Evolutionary conservation across 2,888 invertebrate species (phyloP), one percentile per base, ranked within the genome.

Genomic region (Drosophila suboccidentalis): DNA sequence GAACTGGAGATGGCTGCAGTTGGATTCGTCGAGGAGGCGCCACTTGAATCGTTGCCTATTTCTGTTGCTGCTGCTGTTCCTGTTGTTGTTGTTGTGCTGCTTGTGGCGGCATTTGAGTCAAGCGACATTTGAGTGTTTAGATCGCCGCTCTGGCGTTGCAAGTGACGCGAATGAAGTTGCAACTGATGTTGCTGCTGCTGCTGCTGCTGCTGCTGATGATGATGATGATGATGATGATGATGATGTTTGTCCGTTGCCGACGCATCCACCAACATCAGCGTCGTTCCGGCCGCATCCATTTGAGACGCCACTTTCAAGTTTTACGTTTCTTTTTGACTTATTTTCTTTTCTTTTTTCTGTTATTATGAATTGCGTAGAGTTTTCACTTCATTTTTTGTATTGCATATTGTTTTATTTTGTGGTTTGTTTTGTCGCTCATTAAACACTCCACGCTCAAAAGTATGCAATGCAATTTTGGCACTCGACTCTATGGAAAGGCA

Each of bases 181-280:
- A 38, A 38, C 22, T 63, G 66, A 10, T 26, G 17, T 29, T 32
- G 49, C 11, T 29, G 59, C 13, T 61, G 60, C 22, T 22, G 19
- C 19, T 19, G 19, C 1, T 19, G 19, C 1, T 19, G 19, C 1
- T 55, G 58, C 17, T 70, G 62, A 10, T 61, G n/a, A n/a, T n/a
- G 57, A 9, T 68, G 72, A 41, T 65, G 79, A 13, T 61, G 62
- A 3, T 55, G 58, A 19, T 71, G 62, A 9, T 61, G 57, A 10
- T 68, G 72, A 41, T 65, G 79, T 71, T 70, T 63, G 22, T 72
- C 77, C 29, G 65, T 43, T 61, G 57, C 13, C 53, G 60, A 75
- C 72, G 79, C 89, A 72, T 90, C 90, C 75, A 89, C 78, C 60
- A 91, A 86, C 90, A 91, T 86, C 76, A 91, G 80, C 75, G 84